Base-by-base conservation (phyloP, 2,113 vertebrate genomes). In the Zosterops hypoxanthus region DNA sequence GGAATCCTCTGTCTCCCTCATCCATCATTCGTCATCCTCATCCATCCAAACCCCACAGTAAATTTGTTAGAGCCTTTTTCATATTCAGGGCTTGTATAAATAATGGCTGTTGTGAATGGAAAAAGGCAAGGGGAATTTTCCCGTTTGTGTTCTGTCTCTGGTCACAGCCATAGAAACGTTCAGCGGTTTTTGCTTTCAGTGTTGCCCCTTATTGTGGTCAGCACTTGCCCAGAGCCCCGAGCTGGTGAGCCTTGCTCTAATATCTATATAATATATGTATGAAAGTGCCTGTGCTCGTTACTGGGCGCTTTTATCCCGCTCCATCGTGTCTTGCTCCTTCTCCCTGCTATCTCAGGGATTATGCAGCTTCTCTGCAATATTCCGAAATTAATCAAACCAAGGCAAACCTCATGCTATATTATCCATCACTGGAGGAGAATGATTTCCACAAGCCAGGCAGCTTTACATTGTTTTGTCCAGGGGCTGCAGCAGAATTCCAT, bases 341-440 rank as follows among this genome's bases (percentile, higher is more conserved):
- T 76, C 79, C 93, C 70, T 91, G 92, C 97, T 97, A 90, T 98
- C 97, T 97, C 70, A 97, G 97, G 98, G 98, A 98, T 98, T 98
- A 98, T 97, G 94, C 96, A 95, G 97, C 94, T 97, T 97, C 97
- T 94, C 96, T 56, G 96, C 95, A 98, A 98, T 98, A 98, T 98
- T 98, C 97, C 97, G 96, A 98, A 98, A 98, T 98, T 98, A 98
- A 98, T 98, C 98, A 98, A 98, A 98, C 96, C 97, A 95, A 97
- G 97, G 96, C 95, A 97, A 98, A 97, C 94, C 98, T 95, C 97
- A 86, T 95, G 97, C 97, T 97, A 91, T 98, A 96, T 98, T 97
- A 98, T 97, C 97, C 91, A 93, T 97, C 97, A 96, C 71, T 60
- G 97, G 94, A 94, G 96, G 92, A 98, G 95, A 95, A 93, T 96